phyloP scores from a whole-genome alignment of 2,797 vertebrate species.

The Siniperca undulata region DNA sequence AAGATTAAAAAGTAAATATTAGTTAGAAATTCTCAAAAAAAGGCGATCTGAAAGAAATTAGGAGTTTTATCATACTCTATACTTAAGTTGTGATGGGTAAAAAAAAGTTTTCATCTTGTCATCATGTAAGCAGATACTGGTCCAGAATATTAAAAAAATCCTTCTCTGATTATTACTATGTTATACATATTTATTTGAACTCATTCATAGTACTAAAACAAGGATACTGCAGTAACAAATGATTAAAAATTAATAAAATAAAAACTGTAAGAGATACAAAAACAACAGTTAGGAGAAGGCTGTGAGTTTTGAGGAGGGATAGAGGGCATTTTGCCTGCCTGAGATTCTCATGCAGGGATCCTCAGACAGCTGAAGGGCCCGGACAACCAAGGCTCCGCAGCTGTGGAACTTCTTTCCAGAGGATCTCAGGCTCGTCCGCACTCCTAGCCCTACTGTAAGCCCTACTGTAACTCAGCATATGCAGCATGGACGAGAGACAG shows the following conservation, averaged over 20 bases:
- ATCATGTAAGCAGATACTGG: too few relatives aligned
- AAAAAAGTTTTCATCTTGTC: too few relatives aligned
- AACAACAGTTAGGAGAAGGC: neutral
- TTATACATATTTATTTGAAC: neutral
- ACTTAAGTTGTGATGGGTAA: neutral
- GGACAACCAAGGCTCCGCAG: neutral
- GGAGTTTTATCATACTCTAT: neutral
- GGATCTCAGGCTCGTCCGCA: neutral
- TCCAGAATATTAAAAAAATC: neutral
- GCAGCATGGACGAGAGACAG: too few relatives aligned
- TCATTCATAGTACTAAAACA: too few relatives aligned
- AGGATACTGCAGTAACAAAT: neutral
- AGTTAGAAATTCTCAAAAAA: neutral
- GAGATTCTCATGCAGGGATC: neutral
- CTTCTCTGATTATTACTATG: neutral
- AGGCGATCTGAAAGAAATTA: neutral
- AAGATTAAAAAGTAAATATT: neutral
- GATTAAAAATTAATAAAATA: neutral
- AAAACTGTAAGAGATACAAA: too few relatives aligned
- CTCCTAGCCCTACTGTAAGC: neutral
- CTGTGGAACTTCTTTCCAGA: constrained; percentile 10
- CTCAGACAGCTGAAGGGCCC: neutral
- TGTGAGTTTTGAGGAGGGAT: neutral
- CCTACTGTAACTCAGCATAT: neutral
- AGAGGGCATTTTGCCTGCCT: neutral